Evolutionary conservation across 2,797 vertebrate genomes (phyloP).

Genomic region (Rhinatrema bivittatum): DNA sequence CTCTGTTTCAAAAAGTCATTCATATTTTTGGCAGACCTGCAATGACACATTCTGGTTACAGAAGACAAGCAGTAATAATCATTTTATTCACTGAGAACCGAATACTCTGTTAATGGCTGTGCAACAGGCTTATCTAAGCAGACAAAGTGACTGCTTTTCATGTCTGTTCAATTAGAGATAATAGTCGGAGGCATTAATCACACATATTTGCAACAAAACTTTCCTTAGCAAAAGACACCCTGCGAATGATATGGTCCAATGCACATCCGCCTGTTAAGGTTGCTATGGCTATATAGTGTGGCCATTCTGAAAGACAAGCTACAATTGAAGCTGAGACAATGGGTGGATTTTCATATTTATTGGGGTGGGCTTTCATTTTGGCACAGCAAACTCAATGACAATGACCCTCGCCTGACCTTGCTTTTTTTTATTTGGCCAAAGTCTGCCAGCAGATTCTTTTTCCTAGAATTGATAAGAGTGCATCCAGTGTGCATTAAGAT

Average conservation of each 20-base stretch:
- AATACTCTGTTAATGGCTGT: constrained; percentile 34
- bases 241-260: constrained; percentile 25
- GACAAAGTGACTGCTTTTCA: constrained; percentile 37
- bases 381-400: constrained; percentile 24
- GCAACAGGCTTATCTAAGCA: constrained; percentile 34
- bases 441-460: constrained; percentile 2
- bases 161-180: constrained; percentile 52
- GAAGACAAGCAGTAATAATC: constrained; percentile 37
- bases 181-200: constrained; percentile 50
- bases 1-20: constrained; percentile 37
- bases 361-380: constrained; percentile 26
- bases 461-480: constrained; percentile 3
- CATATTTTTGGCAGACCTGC: constrained; percentile 42
- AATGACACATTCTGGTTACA: constrained; percentile 31
- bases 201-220: constrained; percentile 37
- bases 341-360: constrained; percentile 51
- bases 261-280: constrained; percentile 30
- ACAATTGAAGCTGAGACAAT: constrained; percentile 33
- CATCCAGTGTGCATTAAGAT: constrained; percentile 4
- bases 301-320: constrained; percentile 36
- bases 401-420: constrained; percentile 26
- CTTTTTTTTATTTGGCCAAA: constrained; percentile 25
- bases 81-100: constrained; percentile 19
- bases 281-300: constrained; percentile 32
- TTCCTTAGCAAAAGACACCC: constrained; percentile 29